Percentiles rank a stretch among this genome's conserved stretches.
These are phyloP conservation scores for Athalia rosae DNA, from an alignment of 2,888 invertebrate genomes.

Conservation along the genomic window DNA sequence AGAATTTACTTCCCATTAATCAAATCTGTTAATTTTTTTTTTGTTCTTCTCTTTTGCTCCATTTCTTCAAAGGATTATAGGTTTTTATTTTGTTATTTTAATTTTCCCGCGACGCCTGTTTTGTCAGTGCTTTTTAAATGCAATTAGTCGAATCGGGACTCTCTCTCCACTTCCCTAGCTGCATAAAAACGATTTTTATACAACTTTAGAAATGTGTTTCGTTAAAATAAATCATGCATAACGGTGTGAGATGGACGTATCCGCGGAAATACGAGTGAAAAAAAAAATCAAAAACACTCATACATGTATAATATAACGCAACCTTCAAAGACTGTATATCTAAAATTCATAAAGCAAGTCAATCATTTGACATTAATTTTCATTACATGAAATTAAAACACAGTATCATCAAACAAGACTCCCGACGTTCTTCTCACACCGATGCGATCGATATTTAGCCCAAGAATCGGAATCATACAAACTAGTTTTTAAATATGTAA, in stretches of 20 bases:
- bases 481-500: slow-evolving; percentile 50
- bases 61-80: neutral
- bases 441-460: slow-evolving; percentile 20
- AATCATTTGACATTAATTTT: neutral
- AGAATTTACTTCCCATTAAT: slow-evolving; percentile 7
- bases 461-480: slow-evolving; percentile 49
- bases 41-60: neutral
- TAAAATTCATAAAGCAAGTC: neutral
- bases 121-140: neutral
- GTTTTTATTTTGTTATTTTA: neutral
- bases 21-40: neutral
- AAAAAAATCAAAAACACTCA: neutral
- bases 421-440: slow-evolving; percentile 27
- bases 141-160: slow-evolving; percentile 1
- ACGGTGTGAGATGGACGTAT: slow-evolving; percentile 26
- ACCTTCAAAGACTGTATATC: slow-evolving; percentile 18
- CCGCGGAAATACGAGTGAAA: neutral
- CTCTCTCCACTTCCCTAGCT: slow-evolving; percentile 9
- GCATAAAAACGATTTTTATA: slow-evolving; percentile 17
- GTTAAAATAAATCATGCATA: slow-evolving; percentile 12
- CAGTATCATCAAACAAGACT: neutral
- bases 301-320: neutral
- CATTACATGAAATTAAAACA: slow-evolving; percentile 10
- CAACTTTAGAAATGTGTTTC: slow-evolving; percentile 30
- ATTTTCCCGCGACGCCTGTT: neutral